These are phyloP conservation scores for Toxonevra muliebris DNA, from an alignment of 2,888 invertebrate genomes.

Conservation along the genomic window DNA sequence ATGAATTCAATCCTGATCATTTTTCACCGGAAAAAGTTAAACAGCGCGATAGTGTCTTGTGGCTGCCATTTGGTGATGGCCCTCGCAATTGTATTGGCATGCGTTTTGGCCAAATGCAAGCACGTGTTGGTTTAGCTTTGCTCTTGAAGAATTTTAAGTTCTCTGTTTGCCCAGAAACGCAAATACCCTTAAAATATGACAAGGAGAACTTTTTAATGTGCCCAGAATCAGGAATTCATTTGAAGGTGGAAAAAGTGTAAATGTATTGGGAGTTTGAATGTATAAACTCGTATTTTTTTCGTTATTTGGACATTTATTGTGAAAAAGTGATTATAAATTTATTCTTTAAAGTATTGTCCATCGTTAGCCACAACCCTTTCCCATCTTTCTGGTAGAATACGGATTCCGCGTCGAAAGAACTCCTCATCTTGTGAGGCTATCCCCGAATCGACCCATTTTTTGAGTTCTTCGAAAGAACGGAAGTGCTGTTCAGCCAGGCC, in stretches of 20 bases:
- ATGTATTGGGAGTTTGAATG: too few species aligned
- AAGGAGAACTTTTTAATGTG: slow-evolving; percentile 42
- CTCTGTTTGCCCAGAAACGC: slow-evolving; percentile 47
- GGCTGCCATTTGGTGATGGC: slow-evolving; percentile 61
- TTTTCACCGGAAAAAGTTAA: slow-evolving; percentile 69
- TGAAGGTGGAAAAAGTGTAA: slow-evolving; percentile 44
- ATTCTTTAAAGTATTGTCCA: too few species aligned
- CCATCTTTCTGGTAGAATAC: too few species aligned
- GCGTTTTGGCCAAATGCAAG: slow-evolving; percentile 61
- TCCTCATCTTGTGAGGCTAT: too few species aligned
- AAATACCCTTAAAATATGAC: slow-evolving; percentile 48
- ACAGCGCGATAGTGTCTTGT: slow-evolving; percentile 63
- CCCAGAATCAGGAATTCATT: slow-evolving; percentile 46
- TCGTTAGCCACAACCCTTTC: too few species aligned
- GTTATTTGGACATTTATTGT: too few species aligned
- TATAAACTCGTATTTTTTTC: too few species aligned
- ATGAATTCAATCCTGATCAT: slow-evolving; percentile 71
- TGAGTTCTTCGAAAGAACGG: too few species aligned
- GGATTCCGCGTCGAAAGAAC: too few species aligned
- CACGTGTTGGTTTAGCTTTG: slow-evolving; percentile 50
- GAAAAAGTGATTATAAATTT: too few species aligned
- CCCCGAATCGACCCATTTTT: too few species aligned
- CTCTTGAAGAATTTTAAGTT: slow-evolving; percentile 54
- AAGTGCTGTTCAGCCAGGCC: too few species aligned
- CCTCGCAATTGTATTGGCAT: slow-evolving; percentile 61